Conservation (phyloP, 2,888 invertebrate genomes). For the Altica lythri region DNA sequence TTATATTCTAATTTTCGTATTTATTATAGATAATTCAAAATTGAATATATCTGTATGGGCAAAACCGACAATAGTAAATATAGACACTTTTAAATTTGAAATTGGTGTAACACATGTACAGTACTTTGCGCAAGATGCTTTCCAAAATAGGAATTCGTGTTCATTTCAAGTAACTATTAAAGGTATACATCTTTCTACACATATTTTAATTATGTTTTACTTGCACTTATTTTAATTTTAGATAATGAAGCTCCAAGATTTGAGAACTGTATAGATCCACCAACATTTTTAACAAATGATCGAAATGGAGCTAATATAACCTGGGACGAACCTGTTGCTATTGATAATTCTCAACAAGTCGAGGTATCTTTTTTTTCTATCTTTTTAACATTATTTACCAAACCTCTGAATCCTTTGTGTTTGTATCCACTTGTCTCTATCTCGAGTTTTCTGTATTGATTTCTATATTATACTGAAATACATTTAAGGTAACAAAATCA, state of each 20-base stretch:
- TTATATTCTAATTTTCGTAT: too few species aligned
- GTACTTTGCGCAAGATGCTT: slow-evolving; percentile 67
- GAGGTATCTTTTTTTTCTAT: slow-evolving; percentile 36
- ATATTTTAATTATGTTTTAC: too few species aligned
- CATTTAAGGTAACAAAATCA: slow-evolving; percentile 51
- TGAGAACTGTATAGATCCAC: slow-evolving; percentile 65
- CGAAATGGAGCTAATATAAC: slow-evolving; percentile 57
- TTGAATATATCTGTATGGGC: slow-evolving; percentile 62
- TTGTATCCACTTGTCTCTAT: not conserved
- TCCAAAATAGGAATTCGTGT: slow-evolving; percentile 66
- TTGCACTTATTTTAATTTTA: slow-evolving; percentile 40
- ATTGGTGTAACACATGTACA: slow-evolving; percentile 65
- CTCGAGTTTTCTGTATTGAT: too few species aligned
- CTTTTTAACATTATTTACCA: not conserved
- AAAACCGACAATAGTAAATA: slow-evolving; percentile 61
- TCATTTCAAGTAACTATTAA: slow-evolving; percentile 63
- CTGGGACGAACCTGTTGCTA: slow-evolving; percentile 65
- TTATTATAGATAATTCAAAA: slow-evolving; percentile 63
- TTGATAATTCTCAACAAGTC: slow-evolving; percentile 62
- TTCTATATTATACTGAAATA: too few species aligned
- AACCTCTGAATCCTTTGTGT: too few species aligned
- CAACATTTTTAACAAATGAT: slow-evolving; percentile 55
- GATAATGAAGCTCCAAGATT: slow-evolving; percentile 63
- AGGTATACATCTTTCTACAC: slow-evolving; percentile 51
- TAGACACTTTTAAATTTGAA: slow-evolving; percentile 59